Percentiles rank a stretch among this genome's conserved stretches.
phyloP scores from a whole-genome alignment of 2,113 vertebrate genomes.

The Dipodomys ordii region DNA sequence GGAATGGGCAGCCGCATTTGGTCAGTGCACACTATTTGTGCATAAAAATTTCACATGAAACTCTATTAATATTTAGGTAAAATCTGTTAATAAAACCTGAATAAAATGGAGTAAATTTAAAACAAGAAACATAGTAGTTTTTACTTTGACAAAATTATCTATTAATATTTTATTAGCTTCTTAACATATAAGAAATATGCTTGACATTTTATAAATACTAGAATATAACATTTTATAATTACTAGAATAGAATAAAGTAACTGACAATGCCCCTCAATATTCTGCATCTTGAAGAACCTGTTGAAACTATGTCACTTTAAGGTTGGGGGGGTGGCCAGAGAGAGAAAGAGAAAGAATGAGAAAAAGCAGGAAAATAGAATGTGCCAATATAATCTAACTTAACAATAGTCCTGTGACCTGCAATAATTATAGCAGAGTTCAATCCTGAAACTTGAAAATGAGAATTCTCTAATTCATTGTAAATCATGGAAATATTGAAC shows the following conservation, averaged over 20 bases:
- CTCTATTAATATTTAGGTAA: not conserved
- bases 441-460: not conserved
- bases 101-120: not conserved
- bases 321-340: not conserved
- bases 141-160: not conserved
- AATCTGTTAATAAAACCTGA: not conserved
- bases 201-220: not conserved
- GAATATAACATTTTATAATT: too few species aligned
- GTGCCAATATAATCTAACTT: not conserved
- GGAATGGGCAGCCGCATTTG: not conserved
- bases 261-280: not conserved
- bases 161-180: not conserved
- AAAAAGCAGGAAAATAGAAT: not conserved
- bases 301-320: not conserved
- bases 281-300: not conserved
- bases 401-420: not conserved
- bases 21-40: not conserved
- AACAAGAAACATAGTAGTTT: not conserved
- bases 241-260: not conserved
- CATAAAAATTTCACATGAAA: not conserved
- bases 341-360: not conserved
- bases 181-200: not conserved
- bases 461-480: not conserved
- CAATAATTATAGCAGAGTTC: constrained; percentile 19
- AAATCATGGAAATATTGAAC: too few species aligned